Conservation (phyloP, 2,113 vertebrate species). For the Tretioscincus oriximinensis region DNA sequence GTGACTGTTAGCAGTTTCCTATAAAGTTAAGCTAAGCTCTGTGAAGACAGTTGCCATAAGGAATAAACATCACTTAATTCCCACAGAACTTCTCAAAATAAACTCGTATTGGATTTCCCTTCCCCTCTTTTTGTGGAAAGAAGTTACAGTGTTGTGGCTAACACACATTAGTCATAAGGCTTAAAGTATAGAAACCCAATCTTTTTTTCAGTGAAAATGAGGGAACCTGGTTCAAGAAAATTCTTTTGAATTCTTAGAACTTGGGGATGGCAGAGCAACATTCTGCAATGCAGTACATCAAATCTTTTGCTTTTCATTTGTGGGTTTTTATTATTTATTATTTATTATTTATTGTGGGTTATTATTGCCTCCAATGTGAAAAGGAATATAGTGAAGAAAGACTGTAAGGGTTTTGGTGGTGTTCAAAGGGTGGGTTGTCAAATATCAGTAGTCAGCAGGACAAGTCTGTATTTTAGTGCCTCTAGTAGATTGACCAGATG, state of each 20-base stretch:
- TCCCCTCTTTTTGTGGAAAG: background rate
- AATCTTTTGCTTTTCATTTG: constrained; percentile 7
- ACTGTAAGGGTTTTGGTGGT: background rate
- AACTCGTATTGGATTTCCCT: background rate
- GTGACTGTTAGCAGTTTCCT: constrained; percentile 10
- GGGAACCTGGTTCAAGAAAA: background rate
- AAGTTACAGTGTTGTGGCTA: background rate
- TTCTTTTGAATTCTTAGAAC: background rate
- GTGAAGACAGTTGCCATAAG: background rate
- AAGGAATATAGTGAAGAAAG: background rate
- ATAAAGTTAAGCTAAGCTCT: background rate
- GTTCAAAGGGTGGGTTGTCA: no score
- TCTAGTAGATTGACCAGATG: no score
- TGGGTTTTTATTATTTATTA: no score
- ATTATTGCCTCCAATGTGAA: constrained; percentile 1
- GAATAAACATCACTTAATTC: constrained; percentile 23
- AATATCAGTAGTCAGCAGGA: background rate
- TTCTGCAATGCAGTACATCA: background rate
- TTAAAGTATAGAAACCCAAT: background rate
- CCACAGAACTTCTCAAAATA: background rate
- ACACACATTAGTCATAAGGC: background rate
- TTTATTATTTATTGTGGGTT: no score
- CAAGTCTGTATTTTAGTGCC: background rate
- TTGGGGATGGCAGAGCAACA: background rate
- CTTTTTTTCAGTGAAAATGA: constrained; percentile 18